Base-by-base conservation (phyloP, 2,113 vertebrate genomes). In the Girardinichthys multiradiatus region DNA sequence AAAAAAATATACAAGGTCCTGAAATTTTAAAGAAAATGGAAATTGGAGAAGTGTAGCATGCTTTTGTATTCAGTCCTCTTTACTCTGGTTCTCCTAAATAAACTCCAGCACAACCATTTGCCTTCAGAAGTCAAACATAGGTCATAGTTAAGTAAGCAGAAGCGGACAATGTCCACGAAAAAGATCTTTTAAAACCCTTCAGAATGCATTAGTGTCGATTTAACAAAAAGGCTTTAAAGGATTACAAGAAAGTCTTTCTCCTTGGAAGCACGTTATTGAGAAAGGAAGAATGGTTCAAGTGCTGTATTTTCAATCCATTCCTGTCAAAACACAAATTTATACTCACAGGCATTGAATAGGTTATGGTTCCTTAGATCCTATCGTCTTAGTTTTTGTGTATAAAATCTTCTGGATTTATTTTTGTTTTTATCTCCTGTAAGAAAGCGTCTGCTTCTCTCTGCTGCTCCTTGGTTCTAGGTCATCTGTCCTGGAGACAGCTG, bases 401-500 rank as follows among this genome's bases (percentile, higher is more conserved):
- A 11, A 60, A 31, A 42, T 63, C 7, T 39, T 26, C 76, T 14
- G 70, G 28, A 57, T 54, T 68, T 66, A 58, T 42, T 67, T 30
- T 74, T 12, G 13, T 5, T 71, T 71, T 66, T 57, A n/a, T 29
- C 64, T 76, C 45, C 28, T 11, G 35, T 31, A 57, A 24, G n/a
- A 29, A 35, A 68, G 57, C 61, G 57, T 76, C 70, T 77, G 57
- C 39, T 63, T 7, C 68, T 57, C 58, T 70, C 11, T 0, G 45
- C 70, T n/a, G 4, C 67, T 70, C 67, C 57, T 58, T 72, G 67
- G 28, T 73, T 84, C 76, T 71, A 28, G 64, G 60, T 81, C 37
- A 45, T 76, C 81, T 80, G 74, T 85, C 68, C 84, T 48, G 51
- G 69, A 85, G 82, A 93, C 92, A 93, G 91, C 92, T 93, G 93